These are phyloP conservation scores for Leucoptera coffeella DNA, from an alignment of 2,888 invertebrate genomes.

Conservation along the genomic window DNA sequence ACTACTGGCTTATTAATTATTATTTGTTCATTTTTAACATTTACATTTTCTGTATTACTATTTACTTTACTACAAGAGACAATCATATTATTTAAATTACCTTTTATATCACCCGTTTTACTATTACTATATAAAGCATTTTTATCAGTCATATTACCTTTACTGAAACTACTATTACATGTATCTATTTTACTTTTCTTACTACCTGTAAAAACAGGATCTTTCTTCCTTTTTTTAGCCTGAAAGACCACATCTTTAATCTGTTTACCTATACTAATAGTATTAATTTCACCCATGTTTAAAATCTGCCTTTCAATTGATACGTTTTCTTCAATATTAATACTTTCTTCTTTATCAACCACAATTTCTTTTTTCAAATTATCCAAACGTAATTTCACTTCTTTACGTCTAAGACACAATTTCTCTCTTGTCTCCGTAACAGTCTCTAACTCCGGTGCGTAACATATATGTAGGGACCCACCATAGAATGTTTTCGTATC, in stretches of 20 bases:
- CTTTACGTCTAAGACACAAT: slow-evolving; percentile 60
- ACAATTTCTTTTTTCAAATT: slow-evolving; percentile 15
- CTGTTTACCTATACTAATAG: slow-evolving; percentile 12
- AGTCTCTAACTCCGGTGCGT: slow-evolving; percentile 79
- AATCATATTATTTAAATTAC: slow-evolving; percentile 1
- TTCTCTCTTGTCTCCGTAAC: slow-evolving; percentile 69
- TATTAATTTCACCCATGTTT: slow-evolving; percentile 27
- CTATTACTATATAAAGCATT: slow-evolving; percentile 10
- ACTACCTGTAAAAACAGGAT: slow-evolving; percentile 3
- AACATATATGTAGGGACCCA: slow-evolving; percentile 75
- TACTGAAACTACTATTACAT: too few relatives aligned
- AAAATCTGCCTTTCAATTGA: slow-evolving; percentile 7
- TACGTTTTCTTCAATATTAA: neutral
- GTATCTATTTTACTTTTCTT: slow-evolving; percentile 10
- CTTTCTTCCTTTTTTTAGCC: neutral
- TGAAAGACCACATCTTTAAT: slow-evolving; percentile 6
- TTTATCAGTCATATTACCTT: slow-evolving; percentile 11
- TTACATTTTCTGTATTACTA: too few relatives aligned
- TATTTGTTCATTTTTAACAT: too few relatives aligned
- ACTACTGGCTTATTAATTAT: too few relatives aligned
- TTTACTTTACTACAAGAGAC: too few relatives aligned
- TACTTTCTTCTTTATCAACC: slow-evolving; percentile 3
- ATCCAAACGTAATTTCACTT: slow-evolving; percentile 37
- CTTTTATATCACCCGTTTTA: slow-evolving; percentile 4
- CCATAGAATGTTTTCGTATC: slow-evolving; percentile 86